phyloP scores from a whole-genome alignment of 2,888 invertebrate genomes.

The Corbicula japonica region DNA sequence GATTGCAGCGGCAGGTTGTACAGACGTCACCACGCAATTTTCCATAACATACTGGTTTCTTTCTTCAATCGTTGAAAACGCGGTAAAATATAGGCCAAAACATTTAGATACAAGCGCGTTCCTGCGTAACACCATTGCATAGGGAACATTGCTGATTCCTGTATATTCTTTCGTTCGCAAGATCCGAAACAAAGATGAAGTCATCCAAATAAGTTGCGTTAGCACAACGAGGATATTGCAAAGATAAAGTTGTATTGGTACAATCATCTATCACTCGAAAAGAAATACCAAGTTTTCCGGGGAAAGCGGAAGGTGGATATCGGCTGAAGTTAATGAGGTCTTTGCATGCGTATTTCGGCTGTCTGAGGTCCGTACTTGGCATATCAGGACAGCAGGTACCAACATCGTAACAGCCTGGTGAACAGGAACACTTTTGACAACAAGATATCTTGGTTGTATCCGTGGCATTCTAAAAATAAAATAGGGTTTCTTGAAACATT shows the following conservation, averaged over 20 bases:
- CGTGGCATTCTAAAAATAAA: too few species aligned
- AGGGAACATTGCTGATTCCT: conserved; percentile 4
- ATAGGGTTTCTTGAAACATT: too few species aligned
- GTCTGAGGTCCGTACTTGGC: too few species aligned
- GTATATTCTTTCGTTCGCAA: not conserved
- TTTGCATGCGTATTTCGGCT: not conserved
- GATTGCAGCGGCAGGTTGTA: not conserved
- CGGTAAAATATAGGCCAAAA: not conserved
- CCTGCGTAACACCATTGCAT: not conserved
- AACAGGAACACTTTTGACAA: conserved; percentile 13
- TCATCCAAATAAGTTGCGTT: not conserved
- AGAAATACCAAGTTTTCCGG: not conserved
- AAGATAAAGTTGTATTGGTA: not conserved
- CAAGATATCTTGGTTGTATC: not conserved
- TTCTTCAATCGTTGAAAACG: too few species aligned
- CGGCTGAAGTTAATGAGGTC: not conserved
- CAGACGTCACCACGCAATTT: not conserved
- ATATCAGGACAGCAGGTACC: conserved; percentile 9
- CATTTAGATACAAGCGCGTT: not conserved
- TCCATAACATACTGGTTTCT: not conserved
- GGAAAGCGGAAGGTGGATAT: not conserved
- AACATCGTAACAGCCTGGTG: not conserved
- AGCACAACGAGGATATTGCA: not conserved
- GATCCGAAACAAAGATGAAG: not conserved
- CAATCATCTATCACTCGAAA: conserved; percentile 7